Evolutionary conservation across 2,797 vertebrate genomes (phyloP).

Genomic region (Philypnodon macrostomus): DNA sequence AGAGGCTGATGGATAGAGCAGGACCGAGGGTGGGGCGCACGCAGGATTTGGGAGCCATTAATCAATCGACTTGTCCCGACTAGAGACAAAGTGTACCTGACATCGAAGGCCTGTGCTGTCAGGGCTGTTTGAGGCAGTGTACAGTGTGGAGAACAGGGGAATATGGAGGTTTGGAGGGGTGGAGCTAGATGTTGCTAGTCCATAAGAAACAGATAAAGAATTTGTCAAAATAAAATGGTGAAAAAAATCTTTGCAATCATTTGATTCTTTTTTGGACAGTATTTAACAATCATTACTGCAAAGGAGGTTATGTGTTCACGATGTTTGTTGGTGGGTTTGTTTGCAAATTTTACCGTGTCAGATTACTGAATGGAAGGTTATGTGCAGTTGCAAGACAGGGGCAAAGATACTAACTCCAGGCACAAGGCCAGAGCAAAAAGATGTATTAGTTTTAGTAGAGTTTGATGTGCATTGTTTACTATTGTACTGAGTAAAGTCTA

Average conservation of each 20-base stretch:
- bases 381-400: too few species aligned
- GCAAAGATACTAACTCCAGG: too few species aligned
- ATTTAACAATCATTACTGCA: too few species aligned
- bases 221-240: not conserved
- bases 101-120: slow-evolving; percentile 40
- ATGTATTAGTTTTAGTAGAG: too few species aligned
- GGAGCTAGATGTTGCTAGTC: not conserved
- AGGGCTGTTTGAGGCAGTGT: slow-evolving; percentile 21
- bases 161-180: not conserved
- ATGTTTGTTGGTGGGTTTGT: too few species aligned
- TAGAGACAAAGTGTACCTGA: slow-evolving; percentile 40
- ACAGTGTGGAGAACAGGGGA: slow-evolving; percentile 10
- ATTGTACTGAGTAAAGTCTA: too few species aligned
- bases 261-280: too few species aligned
- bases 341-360: too few species aligned
- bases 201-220: not conserved
- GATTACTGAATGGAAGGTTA: too few species aligned
- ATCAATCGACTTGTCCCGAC: slow-evolving; percentile 43
- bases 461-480: too few species aligned
- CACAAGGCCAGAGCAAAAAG: too few species aligned
- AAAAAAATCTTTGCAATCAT: not conserved
- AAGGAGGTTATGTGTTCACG: too few species aligned
- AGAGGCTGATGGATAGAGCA: not conserved
- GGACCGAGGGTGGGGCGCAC: not conserved
- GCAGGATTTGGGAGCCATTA: slow-evolving; percentile 37